Evolutionary conservation across 2,113 vertebrate genomes (phyloP), one percentile per base, ranked within the genome.

Genomic region (Rattus rattus): DNA sequence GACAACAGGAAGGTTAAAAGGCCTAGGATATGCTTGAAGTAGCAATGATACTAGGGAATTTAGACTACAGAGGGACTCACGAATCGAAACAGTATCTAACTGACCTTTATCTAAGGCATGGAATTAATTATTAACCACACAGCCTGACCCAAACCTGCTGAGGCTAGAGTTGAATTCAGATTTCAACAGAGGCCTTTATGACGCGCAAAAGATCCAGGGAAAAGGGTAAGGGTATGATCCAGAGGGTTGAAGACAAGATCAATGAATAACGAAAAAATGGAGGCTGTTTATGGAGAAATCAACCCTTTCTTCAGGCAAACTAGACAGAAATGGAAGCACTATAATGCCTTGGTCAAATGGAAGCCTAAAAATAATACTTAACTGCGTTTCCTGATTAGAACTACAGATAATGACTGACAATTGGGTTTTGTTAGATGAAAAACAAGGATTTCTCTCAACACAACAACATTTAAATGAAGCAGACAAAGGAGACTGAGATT

Each of bases 101-200:
- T 26, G 39, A 93, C 92, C 84, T 97, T 96, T 94, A 87, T 86
- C 90, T 95, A 65, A 97, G 47, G 54, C 54, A 88, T 90, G 49
- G 84, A 73, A 92, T 97, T 94, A 97, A 95, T 97, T 93, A 96
- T 97, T 95, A 96, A 97, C 94, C 87, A 75, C 22, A 84, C 69
- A 92, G n/a, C 39, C 90, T 96, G 92, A 91, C 72, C 92, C 54
- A 96, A 89, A 94, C 77, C 87, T 95, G 81, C 59, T 63, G 83
- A 96, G 54, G 12, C 52, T 92, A 73, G 33, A 93, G 47, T 5
- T 86, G 43, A 95, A 76, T 91, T 59, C 52, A 92, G 72, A 77
- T 91, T 95, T 92, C 90, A 87, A 43, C 47, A 75, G 39, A 81
- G 33, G 30, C 36, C 70, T 96, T 73, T 79, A 77, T 33, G 30